A percentile compares a stretch with the other conserved stretches of the same genome.
phyloP scores from a whole-genome alignment of 2,888 invertebrate genomes.

The Torymus auratus region DNA sequence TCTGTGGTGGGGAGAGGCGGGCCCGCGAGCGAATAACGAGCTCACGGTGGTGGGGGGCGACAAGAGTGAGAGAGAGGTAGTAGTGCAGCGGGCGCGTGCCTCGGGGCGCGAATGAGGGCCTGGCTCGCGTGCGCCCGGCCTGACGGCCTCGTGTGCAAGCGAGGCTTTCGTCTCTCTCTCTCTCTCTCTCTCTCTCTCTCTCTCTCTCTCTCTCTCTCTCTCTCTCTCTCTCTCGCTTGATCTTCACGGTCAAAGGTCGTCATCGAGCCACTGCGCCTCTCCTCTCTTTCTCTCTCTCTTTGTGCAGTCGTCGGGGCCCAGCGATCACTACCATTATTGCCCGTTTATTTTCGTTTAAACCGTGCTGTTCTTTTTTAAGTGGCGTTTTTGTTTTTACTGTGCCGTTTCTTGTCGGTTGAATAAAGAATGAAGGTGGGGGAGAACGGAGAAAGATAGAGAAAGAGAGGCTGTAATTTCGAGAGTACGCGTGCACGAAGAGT shows the following conservation, averaged over 20 bases:
- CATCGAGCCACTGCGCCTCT: constrained; percentile 66
- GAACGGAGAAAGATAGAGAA: constrained; percentile 1
- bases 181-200: neutral
- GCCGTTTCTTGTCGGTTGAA: neutral
- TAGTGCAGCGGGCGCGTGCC: constrained; percentile 73
- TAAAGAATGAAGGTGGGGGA: neutral
- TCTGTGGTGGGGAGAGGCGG: constrained; percentile 41
- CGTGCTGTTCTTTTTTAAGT: neutral
- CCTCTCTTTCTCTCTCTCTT: neutral
- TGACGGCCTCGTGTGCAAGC: constrained; percentile 65
- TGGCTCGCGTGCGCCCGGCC: constrained; percentile 72
- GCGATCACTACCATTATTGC: constrained; percentile 44
- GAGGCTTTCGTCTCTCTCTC: no score
- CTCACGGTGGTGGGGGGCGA: neutral
- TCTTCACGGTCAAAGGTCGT: constrained; percentile 75
- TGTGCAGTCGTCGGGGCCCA: neutral
- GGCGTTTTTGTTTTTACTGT: neutral
- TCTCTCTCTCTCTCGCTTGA: constrained; percentile 65
- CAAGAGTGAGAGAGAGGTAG: constrained; percentile 23
- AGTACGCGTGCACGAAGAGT: constrained; percentile 33
- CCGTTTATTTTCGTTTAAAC: constrained; percentile 1
- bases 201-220: constrained; percentile 64
- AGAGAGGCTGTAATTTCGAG: constrained; percentile 42
- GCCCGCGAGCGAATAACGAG: constrained; percentile 46
- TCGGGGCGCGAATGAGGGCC: constrained; percentile 70